Conservation (phyloP, 2,888 invertebrate genomes). For the Aphodius sticticus region DNA sequence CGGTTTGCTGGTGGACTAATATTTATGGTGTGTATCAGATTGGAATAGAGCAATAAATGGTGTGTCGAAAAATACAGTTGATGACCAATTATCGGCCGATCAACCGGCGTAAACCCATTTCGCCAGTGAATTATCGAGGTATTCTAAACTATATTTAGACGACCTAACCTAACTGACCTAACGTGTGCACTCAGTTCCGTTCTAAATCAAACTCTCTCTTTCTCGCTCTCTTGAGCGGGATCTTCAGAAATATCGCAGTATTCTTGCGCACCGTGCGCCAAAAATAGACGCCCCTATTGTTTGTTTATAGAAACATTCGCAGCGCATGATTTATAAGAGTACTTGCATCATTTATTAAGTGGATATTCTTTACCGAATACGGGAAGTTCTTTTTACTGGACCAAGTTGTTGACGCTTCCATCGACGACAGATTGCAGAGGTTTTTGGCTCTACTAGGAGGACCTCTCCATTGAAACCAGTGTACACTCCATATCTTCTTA, state of each 20-base stretch:
- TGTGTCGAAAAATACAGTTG: slow-evolving; percentile 7
- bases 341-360: background rate
- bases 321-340: background rate
- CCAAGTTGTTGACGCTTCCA: no score
- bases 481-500: no score
- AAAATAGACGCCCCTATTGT: slow-evolving; percentile 19
- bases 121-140: slow-evolving; percentile 10
- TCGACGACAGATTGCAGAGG: no score
- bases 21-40: background rate
- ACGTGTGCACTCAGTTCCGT: slow-evolving; percentile 20
- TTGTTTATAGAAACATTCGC: background rate
- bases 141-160: slow-evolving; percentile 23
- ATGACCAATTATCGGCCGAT: slow-evolving; percentile 22
- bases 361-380: background rate
- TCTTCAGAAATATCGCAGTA: slow-evolving; percentile 9
- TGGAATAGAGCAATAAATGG: slow-evolving; percentile 4
- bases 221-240: background rate
- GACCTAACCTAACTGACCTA: slow-evolving; percentile 25
- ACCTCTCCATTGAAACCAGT: no score
- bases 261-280: background rate
- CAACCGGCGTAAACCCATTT: slow-evolving; percentile 18
- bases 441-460: no score
- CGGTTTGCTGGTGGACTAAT: background rate
- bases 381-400: no score
- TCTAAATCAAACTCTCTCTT: background rate